Percentiles rank a stretch among this genome's conserved stretches.
Evolutionary conservation across 2,113 vertebrate genomes (phyloP).

Genomic region (Probosciger aterrimus): DNA sequence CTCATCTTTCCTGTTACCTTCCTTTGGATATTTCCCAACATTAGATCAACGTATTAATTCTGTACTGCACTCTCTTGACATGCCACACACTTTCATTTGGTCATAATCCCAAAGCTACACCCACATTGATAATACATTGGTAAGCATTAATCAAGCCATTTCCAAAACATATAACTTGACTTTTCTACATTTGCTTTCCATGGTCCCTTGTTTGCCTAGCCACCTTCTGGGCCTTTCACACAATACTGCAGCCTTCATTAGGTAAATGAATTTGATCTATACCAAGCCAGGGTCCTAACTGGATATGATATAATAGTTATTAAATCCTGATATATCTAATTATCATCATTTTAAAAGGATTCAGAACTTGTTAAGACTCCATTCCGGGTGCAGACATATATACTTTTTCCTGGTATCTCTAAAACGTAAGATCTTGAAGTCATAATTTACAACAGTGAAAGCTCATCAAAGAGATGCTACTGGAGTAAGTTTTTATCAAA

Average conservation of each 20-base stretch:
- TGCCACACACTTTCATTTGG: background rate
- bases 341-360: background rate
- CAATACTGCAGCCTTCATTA: background rate
- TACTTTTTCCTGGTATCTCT: no score
- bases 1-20: background rate
- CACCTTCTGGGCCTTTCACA: background rate
- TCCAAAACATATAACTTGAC: background rate
- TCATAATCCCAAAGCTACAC: background rate
- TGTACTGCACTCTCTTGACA: background rate
- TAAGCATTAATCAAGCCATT: background rate
- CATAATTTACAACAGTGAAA: background rate
- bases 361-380: background rate
- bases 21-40: background rate
- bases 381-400: background rate
- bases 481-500: background rate
- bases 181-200: background rate
- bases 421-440: background rate
- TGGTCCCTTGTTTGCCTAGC: background rate
- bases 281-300: background rate
- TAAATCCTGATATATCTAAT: background rate
- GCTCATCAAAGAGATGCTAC: background rate
- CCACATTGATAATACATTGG: background rate
- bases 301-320: background rate
- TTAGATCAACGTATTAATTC: background rate
- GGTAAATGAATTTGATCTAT: background rate